These are phyloP conservation scores for Pegoplata infirma DNA, from an alignment of 2,888 invertebrate genomes.

Conservation along the genomic window DNA sequence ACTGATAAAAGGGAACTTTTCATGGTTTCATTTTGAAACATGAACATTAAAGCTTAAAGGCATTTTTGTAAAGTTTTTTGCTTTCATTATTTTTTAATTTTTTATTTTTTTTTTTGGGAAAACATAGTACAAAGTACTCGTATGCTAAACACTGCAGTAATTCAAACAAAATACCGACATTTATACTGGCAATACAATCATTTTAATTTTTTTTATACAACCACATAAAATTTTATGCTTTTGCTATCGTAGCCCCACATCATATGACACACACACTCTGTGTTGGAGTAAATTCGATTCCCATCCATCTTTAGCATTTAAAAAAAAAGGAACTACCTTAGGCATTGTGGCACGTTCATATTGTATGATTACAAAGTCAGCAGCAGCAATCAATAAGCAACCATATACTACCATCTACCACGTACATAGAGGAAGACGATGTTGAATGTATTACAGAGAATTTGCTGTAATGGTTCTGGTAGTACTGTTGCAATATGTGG, in stretches of 20 bases:
- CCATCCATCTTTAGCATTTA: slow-evolving; percentile 6
- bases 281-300: slow-evolving; percentile 7
- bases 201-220: slow-evolving; percentile 22
- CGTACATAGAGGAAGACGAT: neutral
- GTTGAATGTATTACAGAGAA: neutral
- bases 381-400: slow-evolving; percentile 4
- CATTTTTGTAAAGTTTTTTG: slow-evolving; percentile 8
- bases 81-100: too few species aligned
- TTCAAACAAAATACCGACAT: slow-evolving; percentile 48
- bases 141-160: slow-evolving; percentile 31
- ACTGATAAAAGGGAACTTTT: slow-evolving; percentile 43
- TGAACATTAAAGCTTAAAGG: slow-evolving; percentile 33
- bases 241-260: slow-evolving; percentile 13
- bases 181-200: slow-evolving; percentile 17
- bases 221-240: slow-evolving; percentile 27
- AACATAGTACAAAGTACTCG: slow-evolving; percentile 31
- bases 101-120: neutral
- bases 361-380: slow-evolving; percentile 34
- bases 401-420: neutral
- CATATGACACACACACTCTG: slow-evolving; percentile 16
- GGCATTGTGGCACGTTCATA: slow-evolving; percentile 54
- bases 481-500: too few species aligned
- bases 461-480: too few species aligned
- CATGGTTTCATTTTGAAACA: slow-evolving; percentile 28
- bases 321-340: slow-evolving; percentile 20